A percentile compares a stretch with the other conserved stretches of the same genome.
These are phyloP conservation scores for Heterodera filipjevi DNA, from an alignment of 2,888 invertebrate genomes.

Conservation along the genomic window DNA sequence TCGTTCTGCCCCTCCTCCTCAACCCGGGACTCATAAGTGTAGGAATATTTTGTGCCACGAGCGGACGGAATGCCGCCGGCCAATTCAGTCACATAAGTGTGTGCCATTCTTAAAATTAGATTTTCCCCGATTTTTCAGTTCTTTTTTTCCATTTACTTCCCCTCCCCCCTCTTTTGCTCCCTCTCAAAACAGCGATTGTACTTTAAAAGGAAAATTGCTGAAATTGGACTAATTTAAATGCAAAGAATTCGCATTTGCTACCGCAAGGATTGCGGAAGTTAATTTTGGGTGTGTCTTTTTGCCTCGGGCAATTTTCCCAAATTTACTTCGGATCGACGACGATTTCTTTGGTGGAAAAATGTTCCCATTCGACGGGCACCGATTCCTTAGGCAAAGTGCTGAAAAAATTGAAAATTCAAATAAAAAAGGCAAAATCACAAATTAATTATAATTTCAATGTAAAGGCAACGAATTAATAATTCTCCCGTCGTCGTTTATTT, in stretches of 20 bases:
- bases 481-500: not conserved
- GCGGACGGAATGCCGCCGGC: conserved; percentile 53
- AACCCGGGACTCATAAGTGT: conserved; percentile 57
- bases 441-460: not conserved
- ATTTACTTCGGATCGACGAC: conserved; percentile 44
- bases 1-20: conserved; percentile 47
- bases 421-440: not conserved
- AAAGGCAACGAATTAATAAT: too few species aligned
- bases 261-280: not conserved
- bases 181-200: not conserved
- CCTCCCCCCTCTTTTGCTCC: too few species aligned
- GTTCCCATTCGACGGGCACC: conserved; percentile 47
- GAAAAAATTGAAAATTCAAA: conserved; percentile 28
- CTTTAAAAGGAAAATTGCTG: not conserved
- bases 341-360: conserved; percentile 43
- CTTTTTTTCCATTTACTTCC: too few species aligned
- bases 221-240: not conserved
- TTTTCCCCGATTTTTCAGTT: too few species aligned
- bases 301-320: conserved; percentile 14
- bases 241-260: conserved; percentile 17
- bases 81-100: conserved; percentile 61
- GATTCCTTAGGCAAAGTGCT: conserved; percentile 47
- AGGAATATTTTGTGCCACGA: conserved; percentile 57
- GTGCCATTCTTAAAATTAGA: conserved; percentile 54
- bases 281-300: not conserved